Conservation (phyloP, 2,797 vertebrate genomes). For the Eulemur mongoz region DNA sequence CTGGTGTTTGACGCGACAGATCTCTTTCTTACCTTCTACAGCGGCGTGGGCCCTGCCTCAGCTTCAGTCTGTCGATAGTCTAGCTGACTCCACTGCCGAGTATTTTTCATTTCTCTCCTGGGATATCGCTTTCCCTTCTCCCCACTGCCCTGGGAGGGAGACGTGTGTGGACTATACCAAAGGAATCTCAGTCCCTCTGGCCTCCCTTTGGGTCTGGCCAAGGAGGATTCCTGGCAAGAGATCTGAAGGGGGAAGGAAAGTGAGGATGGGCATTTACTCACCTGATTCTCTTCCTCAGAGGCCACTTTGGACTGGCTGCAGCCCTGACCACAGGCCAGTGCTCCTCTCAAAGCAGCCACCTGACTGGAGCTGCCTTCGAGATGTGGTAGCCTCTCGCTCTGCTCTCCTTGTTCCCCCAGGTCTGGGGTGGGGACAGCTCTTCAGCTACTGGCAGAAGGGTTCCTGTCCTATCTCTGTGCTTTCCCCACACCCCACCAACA, state of each 20-base stretch:
- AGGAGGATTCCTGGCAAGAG: background rate
- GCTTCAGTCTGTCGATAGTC: background rate
- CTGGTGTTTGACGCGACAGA: accelerated
- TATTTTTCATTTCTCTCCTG: background rate
- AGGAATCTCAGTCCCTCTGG: background rate
- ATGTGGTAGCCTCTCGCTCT: accelerated
- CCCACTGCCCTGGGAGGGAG: background rate
- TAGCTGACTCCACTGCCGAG: background rate
- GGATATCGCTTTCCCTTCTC: background rate
- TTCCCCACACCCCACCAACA: background rate
- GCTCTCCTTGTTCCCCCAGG: accelerated
- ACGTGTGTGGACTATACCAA: background rate
- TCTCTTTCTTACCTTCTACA: background rate
- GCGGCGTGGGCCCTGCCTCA: background rate
- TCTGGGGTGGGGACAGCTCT: accelerated
- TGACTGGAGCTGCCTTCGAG: background rate
- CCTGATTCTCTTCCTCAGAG: background rate
- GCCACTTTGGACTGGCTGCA: background rate
- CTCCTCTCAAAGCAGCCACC: background rate
- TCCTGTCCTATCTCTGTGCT: background rate
- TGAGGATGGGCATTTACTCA: background rate
- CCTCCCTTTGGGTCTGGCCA: background rate
- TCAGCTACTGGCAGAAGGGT: background rate
- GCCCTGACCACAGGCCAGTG: background rate
- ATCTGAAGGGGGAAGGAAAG: background rate